A percentile compares a stretch with the other conserved stretches of the same genome.
Conservation (phyloP, 1,140 invertebrate species). For the Steinernema khuongi region DNA sequence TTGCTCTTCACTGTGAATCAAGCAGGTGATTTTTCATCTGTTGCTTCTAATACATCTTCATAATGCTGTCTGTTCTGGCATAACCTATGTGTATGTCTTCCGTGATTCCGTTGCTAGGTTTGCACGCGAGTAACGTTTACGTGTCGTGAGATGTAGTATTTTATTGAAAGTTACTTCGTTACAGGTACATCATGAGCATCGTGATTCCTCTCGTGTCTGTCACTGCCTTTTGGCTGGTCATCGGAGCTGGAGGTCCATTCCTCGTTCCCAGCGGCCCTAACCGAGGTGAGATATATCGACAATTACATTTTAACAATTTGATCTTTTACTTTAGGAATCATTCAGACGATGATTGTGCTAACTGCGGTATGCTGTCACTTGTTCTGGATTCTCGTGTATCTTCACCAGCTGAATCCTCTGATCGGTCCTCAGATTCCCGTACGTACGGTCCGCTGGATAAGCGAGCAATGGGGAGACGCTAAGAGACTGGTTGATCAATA, state of each 20-base stretch:
- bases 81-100: too few relatives aligned
- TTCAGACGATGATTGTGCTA: slow-evolving; percentile 58
- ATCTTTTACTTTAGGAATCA: slow-evolving; percentile 50
- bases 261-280: slow-evolving; percentile 57
- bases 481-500: not conserved
- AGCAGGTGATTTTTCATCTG: too few relatives aligned
- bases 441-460: slow-evolving; percentile 57
- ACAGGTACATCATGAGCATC: slow-evolving; percentile 49
- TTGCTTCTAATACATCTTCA: too few relatives aligned
- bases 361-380: slow-evolving; percentile 57
- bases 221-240: slow-evolving; percentile 53
- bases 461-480: slow-evolving; percentile 50
- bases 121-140: not conserved
- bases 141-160: not conserved
- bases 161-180: slow-evolving; percentile 17
- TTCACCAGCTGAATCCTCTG: slow-evolving; percentile 57
- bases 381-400: slow-evolving; percentile 58
- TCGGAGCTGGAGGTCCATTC: slow-evolving; percentile 55
- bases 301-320: not conserved
- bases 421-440: slow-evolving; percentile 58
- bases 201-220: slow-evolving; percentile 54
- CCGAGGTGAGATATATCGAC: slow-evolving; percentile 41
- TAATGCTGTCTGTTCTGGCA: too few relatives aligned
- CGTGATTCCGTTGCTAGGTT: not conserved
- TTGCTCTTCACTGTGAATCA: too few relatives aligned